phyloP scores from a whole-genome alignment of 2,888 invertebrate species.

The Dynastes hyllus region DNA sequence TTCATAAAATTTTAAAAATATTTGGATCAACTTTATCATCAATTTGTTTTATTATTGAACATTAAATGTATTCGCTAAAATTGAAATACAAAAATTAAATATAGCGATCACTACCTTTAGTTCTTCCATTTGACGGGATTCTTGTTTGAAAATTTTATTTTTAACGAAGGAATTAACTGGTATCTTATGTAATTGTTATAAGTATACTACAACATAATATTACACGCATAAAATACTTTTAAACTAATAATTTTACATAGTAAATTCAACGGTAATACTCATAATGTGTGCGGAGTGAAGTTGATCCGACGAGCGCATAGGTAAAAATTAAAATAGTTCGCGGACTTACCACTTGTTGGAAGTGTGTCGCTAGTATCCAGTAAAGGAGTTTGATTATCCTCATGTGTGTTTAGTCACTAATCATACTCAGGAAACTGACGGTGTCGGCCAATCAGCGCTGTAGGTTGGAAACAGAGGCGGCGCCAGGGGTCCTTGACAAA shows the following conservation, averaged over 20 bases:
- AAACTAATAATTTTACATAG: neutral
- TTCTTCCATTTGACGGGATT: no score
- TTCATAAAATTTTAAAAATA: no score
- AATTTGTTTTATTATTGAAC: no score
- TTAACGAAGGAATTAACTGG: no score
- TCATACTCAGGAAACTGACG: constrained; percentile 67
- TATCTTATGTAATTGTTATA: no score
- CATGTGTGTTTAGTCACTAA: constrained; percentile 66
- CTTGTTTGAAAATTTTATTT: no score
- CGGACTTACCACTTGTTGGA: constrained; percentile 61
- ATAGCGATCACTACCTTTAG: no score
- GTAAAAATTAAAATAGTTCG: constrained; percentile 66
- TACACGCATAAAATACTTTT: no score
- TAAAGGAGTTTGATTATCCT: constrained; percentile 56
- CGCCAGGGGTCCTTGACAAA: constrained; percentile 69
- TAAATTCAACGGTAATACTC: neutral
- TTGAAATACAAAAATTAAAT: no score
- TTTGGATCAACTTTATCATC: no score
- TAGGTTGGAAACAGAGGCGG: constrained; percentile 68
- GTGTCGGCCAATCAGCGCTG: constrained; percentile 67
- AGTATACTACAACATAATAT: no score
- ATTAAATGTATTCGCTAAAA: no score
- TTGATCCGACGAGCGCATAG: constrained; percentile 53
- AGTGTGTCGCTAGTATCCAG: constrained; percentile 69
- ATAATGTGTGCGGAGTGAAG: constrained; percentile 27